These are phyloP conservation scores for Syritta pipiens DNA, from an alignment of 2,888 invertebrate genomes.

Conservation along the genomic window DNA sequence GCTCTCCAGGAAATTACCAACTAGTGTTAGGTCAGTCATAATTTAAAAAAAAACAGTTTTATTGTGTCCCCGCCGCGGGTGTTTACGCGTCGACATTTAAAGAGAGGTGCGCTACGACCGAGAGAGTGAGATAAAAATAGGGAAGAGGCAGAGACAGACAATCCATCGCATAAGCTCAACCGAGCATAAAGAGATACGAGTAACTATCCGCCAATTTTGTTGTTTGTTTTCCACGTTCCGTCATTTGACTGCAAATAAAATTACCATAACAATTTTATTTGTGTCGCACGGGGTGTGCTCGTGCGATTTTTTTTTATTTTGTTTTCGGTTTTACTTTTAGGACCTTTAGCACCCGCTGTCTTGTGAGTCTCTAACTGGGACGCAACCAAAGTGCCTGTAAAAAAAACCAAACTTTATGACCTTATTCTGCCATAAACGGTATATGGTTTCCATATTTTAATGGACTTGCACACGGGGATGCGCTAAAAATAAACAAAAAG, in stretches of 20 bases:
- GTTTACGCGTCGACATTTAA: background rate
- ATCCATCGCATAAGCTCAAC: background rate
- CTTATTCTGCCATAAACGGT: background rate
- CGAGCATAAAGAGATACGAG: slow-evolving; percentile 25
- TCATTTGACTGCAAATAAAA: slow-evolving; percentile 20
- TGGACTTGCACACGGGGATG: background rate
- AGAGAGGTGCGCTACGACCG: background rate
- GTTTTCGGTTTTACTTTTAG: no score
- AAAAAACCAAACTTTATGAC: slow-evolving; percentile 7
- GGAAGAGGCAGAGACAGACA: no score
- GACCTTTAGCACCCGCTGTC: no score
- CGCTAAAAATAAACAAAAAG: background rate
- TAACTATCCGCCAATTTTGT: slow-evolving; percentile 21
- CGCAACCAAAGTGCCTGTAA: background rate
- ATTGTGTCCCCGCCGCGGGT: background rate
- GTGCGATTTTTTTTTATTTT: background rate
- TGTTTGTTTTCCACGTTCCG: background rate
- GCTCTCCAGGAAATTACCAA: no score
- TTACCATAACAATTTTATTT: slow-evolving; percentile 34
- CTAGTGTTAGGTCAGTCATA: background rate
- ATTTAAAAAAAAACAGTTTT: slow-evolving; percentile 2
- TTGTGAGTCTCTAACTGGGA: no score
- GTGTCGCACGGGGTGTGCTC: background rate
- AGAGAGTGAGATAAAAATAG: no score
- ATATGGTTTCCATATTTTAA: slow-evolving; percentile 21